Evolutionary conservation across 1,140 invertebrate species (phyloP), one percentile per base, ranked within the genome.

Genomic region (Apis dorsata): DNA sequence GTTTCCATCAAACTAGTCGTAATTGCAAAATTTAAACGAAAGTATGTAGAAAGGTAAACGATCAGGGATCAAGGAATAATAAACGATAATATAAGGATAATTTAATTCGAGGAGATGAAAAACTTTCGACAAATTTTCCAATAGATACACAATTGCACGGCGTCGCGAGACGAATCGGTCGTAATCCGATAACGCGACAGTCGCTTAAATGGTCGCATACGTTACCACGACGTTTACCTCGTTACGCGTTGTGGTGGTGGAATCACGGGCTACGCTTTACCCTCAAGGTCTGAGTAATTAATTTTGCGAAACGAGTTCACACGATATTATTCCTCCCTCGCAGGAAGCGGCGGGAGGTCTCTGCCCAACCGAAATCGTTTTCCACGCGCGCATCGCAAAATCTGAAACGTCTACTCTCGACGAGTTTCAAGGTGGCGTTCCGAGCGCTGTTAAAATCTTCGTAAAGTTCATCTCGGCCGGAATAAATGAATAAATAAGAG

Each of bases 401-500:
- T 84, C 83, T 66, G 79, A 76, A 85, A 68, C 62, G 74, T 77
- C 59, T 59, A 57, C 57, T 51, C 78, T 34, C 34, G 53, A 59
- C 59, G 79, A 78, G 78, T 77, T 85, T 70, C 71, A 73, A 81
- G 86, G 73, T 85, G 84, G 80, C 71, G 34, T 44, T 44, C 78
- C 59, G 71, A 66, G 69, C 66, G 89, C 88, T 85, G 89, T 91
- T 91, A 91, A 91, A 91, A 91, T 90, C 90, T 90, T 87, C 86
- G 88, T 89, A 88, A 91, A 91, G 88, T 91, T 90, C 89, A 89
- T 92, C 90, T 84, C 77, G 79, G 78, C 65, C 65, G 79, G 85
- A 87, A 91, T 91, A 88, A 90, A 91, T 91, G 90, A 92, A 92
- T 90, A 90, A 91, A 86, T 86, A 84, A 90, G 83, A 74, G 81